Evolutionary conservation across 1,140 invertebrate species (phyloP), one percentile per base, ranked within the genome.

Genomic region (Caenorhabditis briggsae): DNA sequence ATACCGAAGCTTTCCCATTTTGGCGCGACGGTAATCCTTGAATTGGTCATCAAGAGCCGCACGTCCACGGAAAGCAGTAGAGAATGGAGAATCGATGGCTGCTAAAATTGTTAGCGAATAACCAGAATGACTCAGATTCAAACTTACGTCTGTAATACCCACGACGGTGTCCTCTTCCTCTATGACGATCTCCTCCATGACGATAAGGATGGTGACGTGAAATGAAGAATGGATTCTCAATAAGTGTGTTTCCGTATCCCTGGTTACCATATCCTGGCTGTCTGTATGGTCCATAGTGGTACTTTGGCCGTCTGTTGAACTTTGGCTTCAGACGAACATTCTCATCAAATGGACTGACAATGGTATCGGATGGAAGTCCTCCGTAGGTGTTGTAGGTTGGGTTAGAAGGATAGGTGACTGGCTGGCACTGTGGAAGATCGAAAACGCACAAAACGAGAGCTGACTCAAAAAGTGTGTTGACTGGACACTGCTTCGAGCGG

Each of bases 291-390:
- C 70, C 70, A 23, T 78, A n/a, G 23, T 78, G 6, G 11, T 78
- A 78, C 46, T 20, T 78, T 8, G 14, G 70, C n/a, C 43, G 16
- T 50, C 46, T 50, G 23, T 50, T n/a, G 20, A 78, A 78, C 33
- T 50, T 78, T 23, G 70, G 70, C 33, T 50, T 78, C 46, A 78
- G 46, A 50, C 46, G 70, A 78, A 50, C 70, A n/a, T 78, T 78
- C 70, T 78, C 70, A 78, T 78, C 70, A n/a, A 78, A 78, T 11
- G 70, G 70, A 43, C 70, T 78, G 46, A 78, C 70, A n/a, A 78
- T 50, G n/a, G 70, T 50, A 25, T 78, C 46, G 1, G 70, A 43
- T 18, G 33, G 46, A 46, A 46, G 46, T 50, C 43, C 46, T 61
- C 59, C 59, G 18, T 78, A n/a, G 18, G 1, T 20, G 70, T 78